Percentiles rank a stretch among this genome's conserved stretches.
phyloP scores from a whole-genome alignment of 2,797 vertebrate genomes.

The Clarias pachynema region DNA sequence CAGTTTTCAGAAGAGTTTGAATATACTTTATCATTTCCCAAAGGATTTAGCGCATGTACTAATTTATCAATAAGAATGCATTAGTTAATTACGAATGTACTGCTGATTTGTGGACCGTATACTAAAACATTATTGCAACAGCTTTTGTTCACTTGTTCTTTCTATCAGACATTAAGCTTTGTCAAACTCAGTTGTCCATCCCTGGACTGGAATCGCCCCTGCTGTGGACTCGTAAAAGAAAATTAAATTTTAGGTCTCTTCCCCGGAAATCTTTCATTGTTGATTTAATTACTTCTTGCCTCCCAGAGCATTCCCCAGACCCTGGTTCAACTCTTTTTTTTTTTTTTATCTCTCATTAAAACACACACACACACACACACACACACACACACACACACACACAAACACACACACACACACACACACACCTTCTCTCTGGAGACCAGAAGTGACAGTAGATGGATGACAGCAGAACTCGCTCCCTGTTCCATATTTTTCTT shows the following conservation, averaged over 20 bases:
- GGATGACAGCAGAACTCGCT: slow-evolving; percentile 32
- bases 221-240: slow-evolving; percentile 52
- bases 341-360: slow-evolving; percentile 17
- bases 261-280: slow-evolving; percentile 58
- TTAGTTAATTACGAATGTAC: not conserved
- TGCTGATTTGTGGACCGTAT: not conserved
- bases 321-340: slow-evolving; percentile 20
- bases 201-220: slow-evolving; percentile 39
- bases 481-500: slow-evolving; percentile 29
- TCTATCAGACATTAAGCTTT: slow-evolving; percentile 2
- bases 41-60: not conserved
- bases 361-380: slow-evolving; percentile 29
- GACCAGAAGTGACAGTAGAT: slow-evolving; percentile 34
- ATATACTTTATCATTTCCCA: not conserved
- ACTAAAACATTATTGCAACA: not conserved
- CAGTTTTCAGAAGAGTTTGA: not conserved
- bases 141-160: not conserved
- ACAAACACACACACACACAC: slow-evolving; percentile 31
- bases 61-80: too few species aligned
- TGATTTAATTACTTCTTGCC: slow-evolving; percentile 58
- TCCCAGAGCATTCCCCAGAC: slow-evolving; percentile 45
- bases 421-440: slow-evolving; percentile 29
- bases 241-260: slow-evolving; percentile 61
- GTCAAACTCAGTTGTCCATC: slow-evolving; percentile 44
- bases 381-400: too few species aligned